Conservation (phyloP, 2,888 invertebrate genomes). For the Drosophila tanythrix region DNA sequence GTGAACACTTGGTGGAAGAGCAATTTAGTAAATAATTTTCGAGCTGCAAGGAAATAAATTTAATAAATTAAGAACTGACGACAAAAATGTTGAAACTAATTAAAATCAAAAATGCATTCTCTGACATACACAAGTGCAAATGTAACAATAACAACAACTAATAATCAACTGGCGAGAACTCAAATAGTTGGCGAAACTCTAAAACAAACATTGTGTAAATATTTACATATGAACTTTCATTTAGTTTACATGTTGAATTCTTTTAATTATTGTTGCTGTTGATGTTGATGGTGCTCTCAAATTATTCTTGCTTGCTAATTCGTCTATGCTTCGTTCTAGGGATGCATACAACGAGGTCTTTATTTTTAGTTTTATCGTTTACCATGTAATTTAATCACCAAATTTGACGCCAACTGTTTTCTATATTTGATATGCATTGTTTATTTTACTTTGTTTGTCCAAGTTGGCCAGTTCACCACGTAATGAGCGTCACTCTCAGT, state of each 20-base stretch:
- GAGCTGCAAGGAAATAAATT: slow-evolving; percentile 14
- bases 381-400: neutral
- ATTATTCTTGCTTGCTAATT: slow-evolving; percentile 33
- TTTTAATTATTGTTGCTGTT: slow-evolving; percentile 31
- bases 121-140: slow-evolving; percentile 11
- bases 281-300: slow-evolving; percentile 28
- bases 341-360: neutral
- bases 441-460: slow-evolving; percentile 2
- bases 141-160: slow-evolving; percentile 9
- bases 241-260: slow-evolving; percentile 33
- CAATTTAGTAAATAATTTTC: slow-evolving; percentile 9
- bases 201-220: slow-evolving; percentile 64
- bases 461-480: slow-evolving; percentile 24
- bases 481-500: slow-evolving; percentile 39
- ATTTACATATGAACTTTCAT: slow-evolving; percentile 71
- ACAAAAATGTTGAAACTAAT: slow-evolving; percentile 23
- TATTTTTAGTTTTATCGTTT: neutral
- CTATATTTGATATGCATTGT: neutral
- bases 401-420: neutral
- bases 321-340: neutral
- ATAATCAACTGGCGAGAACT: slow-evolving; percentile 62
- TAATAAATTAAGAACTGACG: slow-evolving; percentile 34
- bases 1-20: neutral
- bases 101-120: slow-evolving; percentile 13
- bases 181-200: slow-evolving; percentile 45